Conservation (phyloP, 2,888 invertebrate species). For the Leistus spinibarbis region DNA sequence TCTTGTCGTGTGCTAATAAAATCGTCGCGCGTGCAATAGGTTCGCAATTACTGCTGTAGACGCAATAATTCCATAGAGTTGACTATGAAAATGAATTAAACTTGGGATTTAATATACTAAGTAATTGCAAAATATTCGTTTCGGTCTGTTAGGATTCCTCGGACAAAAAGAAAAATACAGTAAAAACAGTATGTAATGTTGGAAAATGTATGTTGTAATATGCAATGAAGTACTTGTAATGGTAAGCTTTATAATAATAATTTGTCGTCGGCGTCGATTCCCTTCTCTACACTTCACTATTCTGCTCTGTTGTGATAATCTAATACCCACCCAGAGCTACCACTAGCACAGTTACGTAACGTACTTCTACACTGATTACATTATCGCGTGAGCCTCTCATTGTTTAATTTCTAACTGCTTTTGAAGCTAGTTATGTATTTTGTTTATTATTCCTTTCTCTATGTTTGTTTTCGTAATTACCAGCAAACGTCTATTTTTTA, state of each 20-base stretch:
- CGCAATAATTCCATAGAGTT: no score
- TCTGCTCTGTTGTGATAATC: slow-evolving; percentile 23
- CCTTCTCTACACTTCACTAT: no score
- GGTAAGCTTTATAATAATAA: not conserved
- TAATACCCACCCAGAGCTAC: slow-evolving; percentile 16
- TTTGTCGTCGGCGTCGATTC: not conserved
- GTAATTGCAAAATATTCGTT: no score
- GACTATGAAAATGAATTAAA: no score
- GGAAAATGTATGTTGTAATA: not conserved
- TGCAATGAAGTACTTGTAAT: not conserved
- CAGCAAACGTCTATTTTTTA: not conserved
- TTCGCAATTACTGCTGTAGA: no score
- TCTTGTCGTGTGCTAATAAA: no score
- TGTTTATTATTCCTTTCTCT: slow-evolving; percentile 8
- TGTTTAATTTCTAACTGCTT: slow-evolving; percentile 34
- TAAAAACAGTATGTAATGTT: no score
- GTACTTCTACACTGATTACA: slow-evolving; percentile 11
- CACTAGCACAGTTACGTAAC: not conserved
- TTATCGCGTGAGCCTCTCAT: slow-evolving; percentile 33
- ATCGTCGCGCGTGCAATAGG: no score
- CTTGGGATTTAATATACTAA: no score
- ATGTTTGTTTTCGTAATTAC: not conserved
- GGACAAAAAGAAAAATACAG: no score
- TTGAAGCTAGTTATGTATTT: slow-evolving; percentile 26
- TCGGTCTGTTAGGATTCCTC: no score